These are phyloP conservation scores for Tipula vernalis DNA, from an alignment of 2,888 invertebrate species.

Conservation along the genomic window DNA sequence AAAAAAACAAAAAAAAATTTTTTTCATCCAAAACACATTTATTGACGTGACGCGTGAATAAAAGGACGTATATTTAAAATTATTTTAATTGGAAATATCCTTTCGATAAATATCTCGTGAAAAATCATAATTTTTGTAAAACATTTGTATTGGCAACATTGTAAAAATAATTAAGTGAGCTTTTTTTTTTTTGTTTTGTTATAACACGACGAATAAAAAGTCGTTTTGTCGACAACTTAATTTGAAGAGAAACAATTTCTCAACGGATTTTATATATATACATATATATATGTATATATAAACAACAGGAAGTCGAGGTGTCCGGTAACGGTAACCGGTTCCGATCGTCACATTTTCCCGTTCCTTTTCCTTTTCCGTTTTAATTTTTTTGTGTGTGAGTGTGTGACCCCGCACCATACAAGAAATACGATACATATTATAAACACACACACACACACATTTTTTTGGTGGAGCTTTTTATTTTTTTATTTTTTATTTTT, in stretches of 20 bases:
- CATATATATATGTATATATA: not conserved
- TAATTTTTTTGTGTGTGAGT: slow-evolving; percentile 12
- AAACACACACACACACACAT: not conserved
- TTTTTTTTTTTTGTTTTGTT: not conserved
- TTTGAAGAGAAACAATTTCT: slow-evolving; percentile 5
- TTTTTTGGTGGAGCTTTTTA: not conserved
- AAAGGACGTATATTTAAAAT: not conserved
- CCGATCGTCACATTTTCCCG: slow-evolving; percentile 38
- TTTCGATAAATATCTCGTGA: not conserved
- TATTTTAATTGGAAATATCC: not conserved
- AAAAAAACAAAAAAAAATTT: not conserved
- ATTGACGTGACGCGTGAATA: slow-evolving; percentile 9
- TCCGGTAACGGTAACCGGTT: slow-evolving; percentile 40
- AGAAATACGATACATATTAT: not conserved
- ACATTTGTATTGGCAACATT: not conserved
- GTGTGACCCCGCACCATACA: slow-evolving; percentile 9
- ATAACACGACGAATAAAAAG: not conserved
- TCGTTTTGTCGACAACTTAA: slow-evolving; percentile 4
- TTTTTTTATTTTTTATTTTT: not conserved
- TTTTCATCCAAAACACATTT: slow-evolving; percentile 8
- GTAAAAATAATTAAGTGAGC: slow-evolving; percentile 6
- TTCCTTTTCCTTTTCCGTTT: slow-evolving; percentile 36
- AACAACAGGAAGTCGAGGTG: slow-evolving; percentile 37
- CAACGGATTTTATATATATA: not conserved
- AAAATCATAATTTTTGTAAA: not conserved